phyloP scores from a whole-genome alignment of 2,113 vertebrate genomes.

The Rhynchomys soricoides region DNA sequence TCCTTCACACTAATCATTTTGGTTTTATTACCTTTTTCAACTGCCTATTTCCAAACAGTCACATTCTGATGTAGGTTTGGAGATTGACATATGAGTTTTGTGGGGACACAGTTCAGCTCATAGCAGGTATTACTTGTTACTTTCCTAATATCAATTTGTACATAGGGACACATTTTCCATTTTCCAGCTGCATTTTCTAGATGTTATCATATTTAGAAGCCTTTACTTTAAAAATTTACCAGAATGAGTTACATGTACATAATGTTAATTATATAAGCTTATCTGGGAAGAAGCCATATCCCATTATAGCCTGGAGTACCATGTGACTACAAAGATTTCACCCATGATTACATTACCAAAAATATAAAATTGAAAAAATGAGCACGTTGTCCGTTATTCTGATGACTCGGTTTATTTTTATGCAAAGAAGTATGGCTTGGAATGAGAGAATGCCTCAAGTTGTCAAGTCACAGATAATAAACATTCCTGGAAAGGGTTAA shows the following conservation, averaged over 20 bases:
- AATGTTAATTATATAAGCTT: background rate
- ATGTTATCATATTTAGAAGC: background rate
- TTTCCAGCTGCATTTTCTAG: background rate
- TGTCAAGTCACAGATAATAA: background rate
- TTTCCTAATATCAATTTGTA: background rate
- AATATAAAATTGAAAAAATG: background rate
- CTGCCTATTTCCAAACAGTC: background rate
- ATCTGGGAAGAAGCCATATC: background rate
- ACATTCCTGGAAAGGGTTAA: background rate
- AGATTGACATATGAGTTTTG: background rate
- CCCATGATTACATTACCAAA: background rate
- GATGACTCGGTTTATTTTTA: background rate
- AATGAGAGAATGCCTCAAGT: background rate
- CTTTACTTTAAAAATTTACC: background rate
- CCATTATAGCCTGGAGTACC: background rate
- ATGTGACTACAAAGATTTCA: background rate
- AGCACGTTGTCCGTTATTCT: background rate
- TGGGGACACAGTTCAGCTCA: background rate
- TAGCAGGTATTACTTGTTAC: background rate
- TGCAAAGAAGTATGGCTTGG: background rate
- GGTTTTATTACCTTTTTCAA: constrained; percentile 19
- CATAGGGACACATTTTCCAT: background rate
- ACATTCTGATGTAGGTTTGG: background rate
- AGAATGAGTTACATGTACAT: background rate
- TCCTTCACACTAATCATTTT: background rate